Evolutionary conservation across 1,140 invertebrate species (phyloP), one percentile per base, ranked within the genome.

Genomic region (Neuroterus valhalla): DNA sequence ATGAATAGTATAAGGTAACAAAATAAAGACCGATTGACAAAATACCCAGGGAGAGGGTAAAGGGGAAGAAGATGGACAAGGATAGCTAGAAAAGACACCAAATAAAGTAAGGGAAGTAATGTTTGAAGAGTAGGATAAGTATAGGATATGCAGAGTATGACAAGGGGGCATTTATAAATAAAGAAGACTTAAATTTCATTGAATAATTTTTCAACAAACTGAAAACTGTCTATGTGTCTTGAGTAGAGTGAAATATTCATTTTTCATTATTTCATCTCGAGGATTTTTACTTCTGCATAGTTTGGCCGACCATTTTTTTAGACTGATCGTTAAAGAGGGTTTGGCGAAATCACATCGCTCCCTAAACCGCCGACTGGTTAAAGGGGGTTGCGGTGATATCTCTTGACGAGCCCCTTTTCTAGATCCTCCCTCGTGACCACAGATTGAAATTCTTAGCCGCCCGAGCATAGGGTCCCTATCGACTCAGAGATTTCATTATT

Each of bases 401-500:
- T 62, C 23, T 62, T n/a, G 31, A 62, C 55, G 55, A 62, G 55
- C 55, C 55, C 55, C 55, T 62, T 62, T 62, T 62, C 55, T 62
- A 62, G 55, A 62, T 62, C 55, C 55, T 62, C 55, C 55, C 55
- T 62, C 23, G 26, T 62, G 55, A 62, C 55, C 55, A 62, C 55
- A 62, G 55, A 62, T 62, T 62, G 55, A 62, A 62, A 62, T 62
- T 62, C 55, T 62, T 62, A 62, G 55, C 55, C 55, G 26, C 55
- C 31, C 55, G 26, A 62, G 55, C 23, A 62, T 26, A 26, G 55
- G 23, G 23, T 55, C 52, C 23, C 14, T 62, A 62, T 62, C 55
- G 55, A 62, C 26, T 62, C 55, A 23, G 55, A 62, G 55, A 62
- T 62, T 62, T 62, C 55, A 62, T 62, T 62, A 62, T 62, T 62